A percentile compares a stretch with the other conserved stretches of the same genome.
Evolutionary conservation across 64 coral and sea anemone genomes (phyloP).

Genomic region (Hydrozoanthus tunicans): DNA sequence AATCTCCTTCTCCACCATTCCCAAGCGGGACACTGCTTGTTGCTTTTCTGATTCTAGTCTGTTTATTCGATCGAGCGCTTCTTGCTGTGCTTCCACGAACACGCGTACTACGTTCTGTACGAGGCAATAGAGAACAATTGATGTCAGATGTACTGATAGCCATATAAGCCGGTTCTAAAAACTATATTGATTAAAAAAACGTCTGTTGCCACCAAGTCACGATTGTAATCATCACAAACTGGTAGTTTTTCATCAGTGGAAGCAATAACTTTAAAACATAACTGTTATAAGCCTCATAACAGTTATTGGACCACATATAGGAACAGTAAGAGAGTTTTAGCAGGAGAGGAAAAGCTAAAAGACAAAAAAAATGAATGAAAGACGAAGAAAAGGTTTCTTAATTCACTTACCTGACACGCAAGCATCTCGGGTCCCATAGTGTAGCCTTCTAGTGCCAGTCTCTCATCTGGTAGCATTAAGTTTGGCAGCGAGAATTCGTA

Average conservation of each 20-base stretch:
- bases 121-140: background rate
- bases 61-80: conserved; percentile 78
- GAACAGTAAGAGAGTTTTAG: too few species aligned
- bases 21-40: conserved; percentile 72
- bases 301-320: too few species aligned
- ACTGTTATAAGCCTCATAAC: too few species aligned
- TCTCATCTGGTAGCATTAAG: conserved; percentile 75
- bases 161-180: too few species aligned
- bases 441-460: conserved; percentile 73
- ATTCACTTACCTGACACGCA: conserved; percentile 69
- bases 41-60: conserved; percentile 88
- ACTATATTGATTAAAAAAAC: too few species aligned
- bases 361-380: too few species aligned
- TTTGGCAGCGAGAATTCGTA: conserved; percentile 78
- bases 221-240: too few species aligned
- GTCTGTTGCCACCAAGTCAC: too few species aligned
- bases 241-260: too few species aligned
- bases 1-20: conserved; percentile 81
- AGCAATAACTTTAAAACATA: too few species aligned
- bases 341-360: too few species aligned
- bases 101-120: conserved; percentile 78
- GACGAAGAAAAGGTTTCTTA: too few species aligned
- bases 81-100: conserved; percentile 92
- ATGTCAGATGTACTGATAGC: background rate
- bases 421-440: conserved; percentile 84